A percentile compares a stretch with the other conserved stretches of the same genome.
phyloP scores from a whole-genome alignment of 2,113 vertebrate species.

The Symphodus melops region DNA sequence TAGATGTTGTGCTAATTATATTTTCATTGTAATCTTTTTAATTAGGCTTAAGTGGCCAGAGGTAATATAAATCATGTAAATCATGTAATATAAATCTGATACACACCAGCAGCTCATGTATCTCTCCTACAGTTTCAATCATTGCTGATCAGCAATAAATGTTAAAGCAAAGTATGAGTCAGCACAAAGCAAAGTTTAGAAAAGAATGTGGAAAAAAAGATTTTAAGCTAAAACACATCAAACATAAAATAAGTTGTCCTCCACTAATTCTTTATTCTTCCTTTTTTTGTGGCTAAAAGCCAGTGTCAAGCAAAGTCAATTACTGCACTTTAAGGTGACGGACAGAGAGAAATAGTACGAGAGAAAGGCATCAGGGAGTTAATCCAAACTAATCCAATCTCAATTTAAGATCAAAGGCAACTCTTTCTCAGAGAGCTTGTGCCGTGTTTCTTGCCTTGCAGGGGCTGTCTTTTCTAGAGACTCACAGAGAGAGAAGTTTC shows the following conservation, averaged over 20 bases:
- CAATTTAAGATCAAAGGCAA: slow-evolving; percentile 71
- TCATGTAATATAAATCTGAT: too few relatives aligned
- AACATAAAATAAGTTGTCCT: slow-evolving; percentile 53
- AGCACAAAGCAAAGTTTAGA: slow-evolving; percentile 23
- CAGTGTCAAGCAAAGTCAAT: slow-evolving; percentile 52
- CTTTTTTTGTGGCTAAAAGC: slow-evolving; percentile 53
- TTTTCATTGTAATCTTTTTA: slow-evolving; percentile 61
- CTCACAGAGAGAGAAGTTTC: slow-evolving; percentile 31
- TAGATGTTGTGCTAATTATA: slow-evolving; percentile 64
- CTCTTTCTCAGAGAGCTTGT: slow-evolving; percentile 49
- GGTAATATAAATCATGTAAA: slow-evolving; percentile 64
- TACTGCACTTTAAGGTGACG: slow-evolving; percentile 38
- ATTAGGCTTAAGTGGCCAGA: slow-evolving; percentile 57
- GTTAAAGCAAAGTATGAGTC: slow-evolving; percentile 10
- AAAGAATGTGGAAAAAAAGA: slow-evolving; percentile 20
- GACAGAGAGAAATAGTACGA: slow-evolving; percentile 19
- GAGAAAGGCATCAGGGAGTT: slow-evolving; percentile 45
- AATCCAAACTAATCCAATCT: slow-evolving; percentile 73
- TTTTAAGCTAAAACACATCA: slow-evolving; percentile 39
- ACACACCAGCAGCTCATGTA: slow-evolving; percentile 16
- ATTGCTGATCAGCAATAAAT: slow-evolving; percentile 3
- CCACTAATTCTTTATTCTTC: slow-evolving; percentile 42
- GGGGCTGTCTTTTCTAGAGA: slow-evolving; percentile 26
- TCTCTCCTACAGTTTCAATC: slow-evolving; percentile 15
- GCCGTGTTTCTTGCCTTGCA: slow-evolving; percentile 47